These are phyloP conservation scores for Macaca mulatta DNA, from an alignment of 2,113 vertebrate species.

Conservation along the genomic window DNA sequence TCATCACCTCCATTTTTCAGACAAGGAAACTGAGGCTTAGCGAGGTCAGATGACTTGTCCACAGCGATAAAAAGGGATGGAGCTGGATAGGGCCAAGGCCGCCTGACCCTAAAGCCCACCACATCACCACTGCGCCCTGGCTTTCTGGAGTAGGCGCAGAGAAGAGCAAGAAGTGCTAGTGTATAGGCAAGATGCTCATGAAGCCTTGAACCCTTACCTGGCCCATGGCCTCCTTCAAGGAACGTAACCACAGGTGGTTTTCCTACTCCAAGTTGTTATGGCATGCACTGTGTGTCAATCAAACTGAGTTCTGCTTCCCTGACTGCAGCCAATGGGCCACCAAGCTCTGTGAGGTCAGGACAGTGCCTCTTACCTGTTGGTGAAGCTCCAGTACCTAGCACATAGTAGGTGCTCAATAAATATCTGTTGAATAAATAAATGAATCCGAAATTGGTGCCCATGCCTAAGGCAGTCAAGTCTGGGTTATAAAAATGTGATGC, in stretches of 20 bases:
- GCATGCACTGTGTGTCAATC: background rate
- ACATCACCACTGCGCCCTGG: too few relatives aligned
- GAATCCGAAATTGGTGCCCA: background rate
- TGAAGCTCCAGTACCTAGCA: background rate
- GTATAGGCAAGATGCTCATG: background rate
- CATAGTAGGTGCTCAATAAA: background rate
- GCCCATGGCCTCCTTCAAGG: background rate
- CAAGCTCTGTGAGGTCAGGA: background rate
- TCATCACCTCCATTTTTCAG: background rate
- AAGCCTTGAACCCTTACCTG: background rate
- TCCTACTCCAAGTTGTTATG: background rate
- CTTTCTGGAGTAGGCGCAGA: background rate
- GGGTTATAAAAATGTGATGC: background rate
- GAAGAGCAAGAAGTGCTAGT: background rate
- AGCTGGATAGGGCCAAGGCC: background rate
- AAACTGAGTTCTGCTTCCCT: background rate
- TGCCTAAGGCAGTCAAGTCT: background rate
- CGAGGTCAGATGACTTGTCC: background rate
- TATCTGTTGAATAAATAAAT: background rate
- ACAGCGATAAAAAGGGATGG: accelerated
- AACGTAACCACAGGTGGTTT: background rate
- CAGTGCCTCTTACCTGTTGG: background rate
- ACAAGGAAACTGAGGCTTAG: background rate
- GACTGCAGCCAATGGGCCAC: background rate
- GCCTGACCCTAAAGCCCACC: background rate